phyloP scores from a whole-genome alignment of 2,888 invertebrate species.

The Muscina levida region DNA sequence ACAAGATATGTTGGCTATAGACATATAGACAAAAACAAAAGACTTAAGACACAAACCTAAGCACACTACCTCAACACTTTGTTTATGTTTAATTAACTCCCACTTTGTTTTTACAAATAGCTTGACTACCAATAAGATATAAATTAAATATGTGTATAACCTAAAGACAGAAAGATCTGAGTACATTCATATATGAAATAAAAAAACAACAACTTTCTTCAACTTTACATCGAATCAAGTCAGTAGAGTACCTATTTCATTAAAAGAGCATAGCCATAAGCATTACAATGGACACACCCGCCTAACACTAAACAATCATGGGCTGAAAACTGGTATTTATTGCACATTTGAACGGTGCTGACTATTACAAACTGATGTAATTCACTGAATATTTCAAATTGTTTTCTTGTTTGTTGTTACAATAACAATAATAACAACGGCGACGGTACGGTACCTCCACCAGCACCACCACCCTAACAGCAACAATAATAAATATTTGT shows the following conservation, averaged over 20 bases:
- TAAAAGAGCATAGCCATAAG: not conserved
- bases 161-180: conserved; percentile 1
- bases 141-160: conserved; percentile 24
- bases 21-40: conserved; percentile 55
- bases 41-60: conserved; percentile 58
- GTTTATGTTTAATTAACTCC: conserved; percentile 56
- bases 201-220: conserved; percentile 62
- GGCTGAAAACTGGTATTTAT: conserved; percentile 62
- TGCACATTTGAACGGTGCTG: conserved; percentile 53
- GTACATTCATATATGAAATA: conserved; percentile 13
- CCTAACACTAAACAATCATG: conserved; percentile 35
- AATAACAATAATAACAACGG: conserved; percentile 14
- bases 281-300: conserved; percentile 64
- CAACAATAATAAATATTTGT: conserved; percentile 14
- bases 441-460: conserved; percentile 6
- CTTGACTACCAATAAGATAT: conserved; percentile 37
- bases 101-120: conserved; percentile 55
- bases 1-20: conserved; percentile 23
- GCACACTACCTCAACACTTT: not conserved
- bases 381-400: conserved; percentile 61
- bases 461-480: conserved; percentile 22
- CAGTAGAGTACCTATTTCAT: not conserved
- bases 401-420: conserved; percentile 60
- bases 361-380: conserved; percentile 29
- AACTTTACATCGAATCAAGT: conserved; percentile 32